A percentile compares a stretch with the other conserved stretches of the same genome.
Evolutionary conservation across 1,140 invertebrate genomes (phyloP).

Genomic region (Brachionus sp.): DNA sequence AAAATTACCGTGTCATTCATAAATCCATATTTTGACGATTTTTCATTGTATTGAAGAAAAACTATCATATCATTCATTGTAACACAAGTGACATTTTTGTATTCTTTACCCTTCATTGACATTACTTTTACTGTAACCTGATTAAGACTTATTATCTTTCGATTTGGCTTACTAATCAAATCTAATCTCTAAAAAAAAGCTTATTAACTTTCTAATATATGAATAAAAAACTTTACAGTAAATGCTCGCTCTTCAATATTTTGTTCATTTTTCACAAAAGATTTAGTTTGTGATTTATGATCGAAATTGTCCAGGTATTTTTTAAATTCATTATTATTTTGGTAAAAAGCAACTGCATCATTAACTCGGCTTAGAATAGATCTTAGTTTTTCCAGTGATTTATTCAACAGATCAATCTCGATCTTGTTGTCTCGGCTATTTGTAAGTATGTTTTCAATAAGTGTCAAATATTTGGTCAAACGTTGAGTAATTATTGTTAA

Average conservation of each 20-base stretch:
- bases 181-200: not conserved
- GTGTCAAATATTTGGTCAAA: slow-evolving; percentile 36
- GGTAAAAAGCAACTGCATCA: slow-evolving; percentile 37
- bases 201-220: not conserved
- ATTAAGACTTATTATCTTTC: slow-evolving; percentile 22
- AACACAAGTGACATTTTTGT: slow-evolving; percentile 40
- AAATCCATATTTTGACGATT: slow-evolving; percentile 6
- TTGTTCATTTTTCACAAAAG: slow-evolving; percentile 18
- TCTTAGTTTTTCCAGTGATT: slow-evolving; percentile 31
- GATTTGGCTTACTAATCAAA: slow-evolving; percentile 1
- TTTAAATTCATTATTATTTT: slow-evolving; percentile 42
- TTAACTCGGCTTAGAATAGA: slow-evolving; percentile 28
- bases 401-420: slow-evolving; percentile 16
- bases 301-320: slow-evolving; percentile 31
- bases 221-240: not conserved
- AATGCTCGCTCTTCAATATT: slow-evolving; percentile 8
- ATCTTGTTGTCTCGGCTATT: slow-evolving; percentile 20
- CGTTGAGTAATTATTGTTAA: slow-evolving; percentile 41
- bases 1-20: slow-evolving; percentile 38
- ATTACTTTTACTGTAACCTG: slow-evolving; percentile 31
- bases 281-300: slow-evolving; percentile 13
- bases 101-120: slow-evolving; percentile 41
- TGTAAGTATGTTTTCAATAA: slow-evolving; percentile 39
- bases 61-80: slow-evolving; percentile 44
- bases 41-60: slow-evolving; percentile 38